A percentile compares a stretch with the other conserved stretches of the same genome.
phyloP scores from a whole-genome alignment of 2,888 invertebrate species.

The Drosophila glabriapex region DNA sequence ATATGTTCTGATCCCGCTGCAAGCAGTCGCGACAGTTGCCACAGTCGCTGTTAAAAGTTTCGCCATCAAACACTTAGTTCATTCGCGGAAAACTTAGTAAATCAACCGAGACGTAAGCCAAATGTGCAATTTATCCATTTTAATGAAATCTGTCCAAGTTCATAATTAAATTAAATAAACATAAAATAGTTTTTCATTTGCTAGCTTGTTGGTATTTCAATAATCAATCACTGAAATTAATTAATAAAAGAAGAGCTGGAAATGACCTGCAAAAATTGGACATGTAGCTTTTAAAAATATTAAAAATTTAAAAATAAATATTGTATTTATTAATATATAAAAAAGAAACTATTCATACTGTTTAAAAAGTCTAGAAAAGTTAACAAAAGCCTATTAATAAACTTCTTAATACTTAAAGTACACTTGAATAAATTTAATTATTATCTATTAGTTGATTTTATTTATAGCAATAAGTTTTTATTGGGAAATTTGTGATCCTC shows the following conservation, averaged over 20 bases:
- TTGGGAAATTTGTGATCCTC: neutral
- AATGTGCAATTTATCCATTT: neutral
- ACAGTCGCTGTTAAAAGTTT: slow-evolving; percentile 44
- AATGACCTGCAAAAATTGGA: neutral
- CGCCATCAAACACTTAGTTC: slow-evolving; percentile 36
- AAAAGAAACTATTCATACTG: neutral
- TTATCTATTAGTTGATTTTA: neutral
- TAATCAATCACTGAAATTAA: neutral
- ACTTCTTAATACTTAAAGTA: neutral
- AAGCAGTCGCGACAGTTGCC: slow-evolving; percentile 39
- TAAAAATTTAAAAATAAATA: neutral
- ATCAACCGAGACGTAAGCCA: neutral
- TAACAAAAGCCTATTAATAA: neutral
- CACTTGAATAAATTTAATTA: neutral
- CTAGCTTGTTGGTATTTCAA: neutral
- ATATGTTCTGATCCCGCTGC: slow-evolving; percentile 21
- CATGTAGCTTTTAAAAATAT: accelerated
- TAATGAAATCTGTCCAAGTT: neutral
- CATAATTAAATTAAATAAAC: neutral
- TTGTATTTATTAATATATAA: neutral
- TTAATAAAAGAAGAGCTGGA: neutral
- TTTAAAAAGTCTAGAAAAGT: neutral
- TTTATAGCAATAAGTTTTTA: neutral
- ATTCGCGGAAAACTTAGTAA: slow-evolving; percentile 37
- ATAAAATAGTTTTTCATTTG: neutral